These are phyloP conservation scores for Flexamia atlantica DNA, from an alignment of 2,888 invertebrate species.

Conservation along the genomic window DNA sequence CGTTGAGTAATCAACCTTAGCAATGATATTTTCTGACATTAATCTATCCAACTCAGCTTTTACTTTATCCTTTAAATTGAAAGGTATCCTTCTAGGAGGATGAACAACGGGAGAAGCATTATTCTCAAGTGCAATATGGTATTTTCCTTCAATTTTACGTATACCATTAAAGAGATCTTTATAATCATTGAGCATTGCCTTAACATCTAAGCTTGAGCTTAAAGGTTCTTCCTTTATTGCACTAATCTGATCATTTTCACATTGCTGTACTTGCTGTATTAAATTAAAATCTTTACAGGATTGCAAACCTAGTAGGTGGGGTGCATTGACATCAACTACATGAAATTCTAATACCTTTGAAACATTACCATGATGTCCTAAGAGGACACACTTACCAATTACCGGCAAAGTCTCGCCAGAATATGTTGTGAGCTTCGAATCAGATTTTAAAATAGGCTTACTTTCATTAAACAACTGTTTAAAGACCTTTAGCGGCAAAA, in stretches of 20 bases:
- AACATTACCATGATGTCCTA: neutral
- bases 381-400: neutral
- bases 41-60: slow-evolving; percentile 26
- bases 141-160: slow-evolving; percentile 2
- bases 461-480: neutral
- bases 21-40: slow-evolving; percentile 8
- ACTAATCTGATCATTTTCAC: neutral
- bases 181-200: neutral
- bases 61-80: neutral
- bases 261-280: neutral
- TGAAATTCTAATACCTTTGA: slow-evolving; percentile 1
- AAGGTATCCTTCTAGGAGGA: slow-evolving; percentile 24
- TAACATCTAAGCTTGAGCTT: neutral
- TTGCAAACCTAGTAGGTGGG: slow-evolving; percentile 7
- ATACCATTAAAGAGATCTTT: slow-evolving; percentile 39
- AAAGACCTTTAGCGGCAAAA: neutral
- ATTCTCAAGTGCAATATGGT: slow-evolving; percentile 24
- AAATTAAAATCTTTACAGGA: slow-evolving; percentile 18
- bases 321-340: slow-evolving; percentile 14
- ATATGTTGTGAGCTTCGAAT: slow-evolving; percentile 9
- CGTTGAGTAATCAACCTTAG: neutral
- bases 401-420: slow-evolving; percentile 4
- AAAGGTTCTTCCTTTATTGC: neutral
- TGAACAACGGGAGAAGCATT: neutral
- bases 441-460: neutral